Percentiles rank a stretch among this genome's conserved stretches.
phyloP scores from a whole-genome alignment of 2,797 vertebrate genomes.

The Borostomias antarcticus region DNA sequence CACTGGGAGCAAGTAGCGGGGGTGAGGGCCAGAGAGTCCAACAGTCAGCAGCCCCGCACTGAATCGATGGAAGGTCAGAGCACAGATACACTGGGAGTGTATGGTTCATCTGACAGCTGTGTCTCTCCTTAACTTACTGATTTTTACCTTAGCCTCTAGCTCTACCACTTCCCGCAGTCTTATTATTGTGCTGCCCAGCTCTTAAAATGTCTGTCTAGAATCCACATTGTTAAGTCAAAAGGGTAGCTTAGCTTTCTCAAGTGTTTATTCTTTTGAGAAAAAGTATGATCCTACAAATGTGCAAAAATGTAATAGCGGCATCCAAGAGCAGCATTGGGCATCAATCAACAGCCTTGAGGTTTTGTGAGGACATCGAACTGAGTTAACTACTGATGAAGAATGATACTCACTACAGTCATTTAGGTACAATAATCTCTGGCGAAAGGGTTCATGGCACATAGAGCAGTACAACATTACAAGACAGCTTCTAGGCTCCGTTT shows the following conservation, averaged over 20 bases:
- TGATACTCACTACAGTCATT: background rate
- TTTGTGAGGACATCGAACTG: slow-evolving; percentile 12
- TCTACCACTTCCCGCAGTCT: slow-evolving; percentile 49
- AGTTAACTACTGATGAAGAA: background rate
- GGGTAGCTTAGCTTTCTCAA: slow-evolving; percentile 14
- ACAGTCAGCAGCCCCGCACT: slow-evolving; percentile 59
- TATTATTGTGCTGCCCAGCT: slow-evolving; percentile 29
- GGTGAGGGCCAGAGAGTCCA: slow-evolving; percentile 40
- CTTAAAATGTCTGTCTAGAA: slow-evolving; percentile 29
- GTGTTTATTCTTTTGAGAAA: background rate
- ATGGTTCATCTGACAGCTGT: slow-evolving; percentile 55
- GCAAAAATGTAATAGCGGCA: too few species aligned
- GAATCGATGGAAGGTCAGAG: slow-evolving; percentile 68
- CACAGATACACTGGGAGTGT: slow-evolving; percentile 37
- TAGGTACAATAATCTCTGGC: slow-evolving; percentile 16
- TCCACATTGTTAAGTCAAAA: slow-evolving; percentile 35
- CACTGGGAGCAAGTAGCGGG: slow-evolving; percentile 38
- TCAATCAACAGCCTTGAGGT: background rate
- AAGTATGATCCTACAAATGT: background rate
- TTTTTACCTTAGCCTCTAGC: slow-evolving; percentile 61
- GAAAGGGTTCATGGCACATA: slow-evolving; percentile 27
- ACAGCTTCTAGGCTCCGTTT: slow-evolving; percentile 46
- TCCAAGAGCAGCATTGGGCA: background rate
- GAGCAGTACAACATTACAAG: slow-evolving; percentile 33
- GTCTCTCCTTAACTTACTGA: slow-evolving; percentile 71